These are phyloP conservation scores for Papilio aristodemus DNA, from an alignment of 1,140 invertebrate species.

Conservation along the genomic window DNA sequence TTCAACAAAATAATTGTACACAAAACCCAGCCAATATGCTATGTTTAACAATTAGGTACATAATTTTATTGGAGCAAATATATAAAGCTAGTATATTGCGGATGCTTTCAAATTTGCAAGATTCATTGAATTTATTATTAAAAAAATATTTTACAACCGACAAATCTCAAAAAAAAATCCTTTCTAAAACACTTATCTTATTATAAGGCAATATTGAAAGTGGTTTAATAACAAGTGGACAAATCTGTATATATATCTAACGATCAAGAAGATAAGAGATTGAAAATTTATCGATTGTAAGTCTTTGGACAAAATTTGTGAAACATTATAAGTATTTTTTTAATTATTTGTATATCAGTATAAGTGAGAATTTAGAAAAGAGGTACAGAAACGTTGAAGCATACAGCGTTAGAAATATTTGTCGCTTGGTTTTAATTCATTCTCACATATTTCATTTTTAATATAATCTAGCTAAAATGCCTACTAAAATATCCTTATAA, in stretches of 20 bases:
- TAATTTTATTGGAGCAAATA: conserved; percentile 11
- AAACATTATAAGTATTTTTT: not conserved
- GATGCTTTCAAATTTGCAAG: conserved; percentile 12
- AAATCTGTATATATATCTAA: conserved; percentile 16
- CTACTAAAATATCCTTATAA: conserved; percentile 33
- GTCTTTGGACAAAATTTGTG: conserved; percentile 14
- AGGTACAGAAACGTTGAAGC: conserved; percentile 20
- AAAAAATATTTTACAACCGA: conserved; percentile 14
- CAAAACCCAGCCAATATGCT: conserved; percentile 19
- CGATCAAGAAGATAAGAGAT: conserved; percentile 9
- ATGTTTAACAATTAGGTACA: conserved; percentile 29
- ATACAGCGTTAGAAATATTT: not conserved
- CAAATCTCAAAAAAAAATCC: not conserved
- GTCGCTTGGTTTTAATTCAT: conserved; percentile 10
- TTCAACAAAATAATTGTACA: conserved; percentile 31
- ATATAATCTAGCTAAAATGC: conserved; percentile 24
- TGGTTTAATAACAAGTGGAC: conserved; percentile 29
- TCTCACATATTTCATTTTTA: conserved; percentile 22
- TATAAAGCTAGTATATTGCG: conserved; percentile 17
- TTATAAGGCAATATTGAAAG: conserved; percentile 32
- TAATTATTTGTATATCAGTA: conserved; percentile 12
- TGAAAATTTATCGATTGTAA: conserved; percentile 25
- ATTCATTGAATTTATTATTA: conserved; percentile 9
- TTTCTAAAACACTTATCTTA: conserved; percentile 23
- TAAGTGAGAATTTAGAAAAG: not conserved